Evolutionary conservation across 2,888 invertebrate species (phyloP).

Genomic region (Caenorhabditis sp.): DNA sequence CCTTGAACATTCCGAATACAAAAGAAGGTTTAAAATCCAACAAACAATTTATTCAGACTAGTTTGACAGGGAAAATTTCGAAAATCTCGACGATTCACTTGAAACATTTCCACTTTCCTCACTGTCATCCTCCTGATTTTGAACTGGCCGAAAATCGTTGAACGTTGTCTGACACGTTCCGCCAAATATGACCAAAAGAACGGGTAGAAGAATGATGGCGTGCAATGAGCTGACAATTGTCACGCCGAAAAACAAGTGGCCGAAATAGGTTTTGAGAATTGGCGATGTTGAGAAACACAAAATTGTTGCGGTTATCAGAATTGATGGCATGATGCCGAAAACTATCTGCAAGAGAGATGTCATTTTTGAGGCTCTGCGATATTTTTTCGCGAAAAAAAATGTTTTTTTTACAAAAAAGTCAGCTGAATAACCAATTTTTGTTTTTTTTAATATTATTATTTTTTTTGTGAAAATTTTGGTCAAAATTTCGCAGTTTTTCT

Average conservation of each 20-base stretch:
- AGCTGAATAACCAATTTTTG: no score
- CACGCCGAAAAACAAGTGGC: constrained; percentile 28
- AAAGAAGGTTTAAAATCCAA: no score
- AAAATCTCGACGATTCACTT: no score
- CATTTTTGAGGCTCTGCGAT: no score
- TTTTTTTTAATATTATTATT: no score
- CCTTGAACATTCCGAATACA: no score
- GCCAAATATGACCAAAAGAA: not conserved
- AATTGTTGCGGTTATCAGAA: constrained; percentile 17
- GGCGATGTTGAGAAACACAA: constrained; percentile 26
- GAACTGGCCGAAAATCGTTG: not conserved
- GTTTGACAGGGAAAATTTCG: no score
- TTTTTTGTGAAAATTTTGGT: not conserved
- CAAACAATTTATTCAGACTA: no score
- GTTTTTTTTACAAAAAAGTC: no score
- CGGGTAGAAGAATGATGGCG: not conserved
- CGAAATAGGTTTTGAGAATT: constrained; percentile 29
- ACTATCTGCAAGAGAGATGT: constrained; percentile 18
- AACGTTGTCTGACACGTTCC: not conserved
- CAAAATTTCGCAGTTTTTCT: no score
- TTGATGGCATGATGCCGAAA: constrained; percentile 30
- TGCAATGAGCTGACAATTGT: not conserved
- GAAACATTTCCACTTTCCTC: no score
- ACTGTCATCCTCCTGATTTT: not conserved
- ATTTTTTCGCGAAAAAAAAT: no score